Evolutionary conservation across 2,888 invertebrate species (phyloP).

Genomic region (Macaria liturata): DNA sequence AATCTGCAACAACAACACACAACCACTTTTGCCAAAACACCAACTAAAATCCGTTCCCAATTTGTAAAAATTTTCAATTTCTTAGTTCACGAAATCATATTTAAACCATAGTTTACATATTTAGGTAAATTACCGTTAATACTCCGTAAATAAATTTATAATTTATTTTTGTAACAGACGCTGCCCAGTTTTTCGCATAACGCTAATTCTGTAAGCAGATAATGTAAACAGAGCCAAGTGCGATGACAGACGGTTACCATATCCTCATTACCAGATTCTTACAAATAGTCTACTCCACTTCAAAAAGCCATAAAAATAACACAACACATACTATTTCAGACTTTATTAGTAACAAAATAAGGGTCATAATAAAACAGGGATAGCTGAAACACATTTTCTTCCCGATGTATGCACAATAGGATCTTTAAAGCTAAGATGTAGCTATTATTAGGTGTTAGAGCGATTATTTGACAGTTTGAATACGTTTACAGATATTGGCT

Average conservation of each 20-base stretch:
- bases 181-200: constrained; percentile 55
- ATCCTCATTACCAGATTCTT: constrained; percentile 67
- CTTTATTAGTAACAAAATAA: constrained; percentile 37
- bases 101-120: constrained; percentile 35
- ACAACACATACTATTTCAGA: constrained; percentile 40
- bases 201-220: constrained; percentile 56
- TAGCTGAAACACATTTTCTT: constrained; percentile 44
- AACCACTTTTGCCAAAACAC: no score
- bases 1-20: no score
- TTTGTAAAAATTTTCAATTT: background rate
- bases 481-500: constrained; percentile 80
- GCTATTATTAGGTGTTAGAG: constrained; percentile 81
- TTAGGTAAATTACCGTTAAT: constrained; percentile 38
- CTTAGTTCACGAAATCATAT: constrained; percentile 5
- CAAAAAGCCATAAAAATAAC: constrained; percentile 66
- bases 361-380: constrained; percentile 26
- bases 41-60: background rate
- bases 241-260: constrained; percentile 72
- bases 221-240: constrained; percentile 62
- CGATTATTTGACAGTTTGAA: constrained; percentile 83
- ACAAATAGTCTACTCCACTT: constrained; percentile 62
- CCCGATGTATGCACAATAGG: constrained; percentile 65
- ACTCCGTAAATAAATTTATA: constrained; percentile 45
- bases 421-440: constrained; percentile 71
- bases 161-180: constrained; percentile 53